Base-by-base conservation (phyloP, 1,140 invertebrate species). In the Chrysoperla carnea region DNA sequence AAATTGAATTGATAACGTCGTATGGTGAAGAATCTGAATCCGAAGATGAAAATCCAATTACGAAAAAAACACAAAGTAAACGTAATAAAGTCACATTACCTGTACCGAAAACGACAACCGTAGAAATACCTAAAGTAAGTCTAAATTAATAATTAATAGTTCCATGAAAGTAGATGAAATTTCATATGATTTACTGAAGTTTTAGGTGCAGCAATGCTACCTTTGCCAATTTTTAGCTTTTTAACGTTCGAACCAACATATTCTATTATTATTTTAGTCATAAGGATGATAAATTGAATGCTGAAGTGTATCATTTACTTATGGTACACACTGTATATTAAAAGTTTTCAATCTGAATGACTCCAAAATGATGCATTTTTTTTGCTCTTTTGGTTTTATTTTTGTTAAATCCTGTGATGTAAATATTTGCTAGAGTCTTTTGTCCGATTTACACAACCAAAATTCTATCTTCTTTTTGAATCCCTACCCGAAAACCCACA, bases 1-100 rank as follows among this genome's bases (percentile, higher is more conserved):
- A 66, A 62, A 73, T 73, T 52, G 70, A 71, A 50, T 64, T 74
- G 58, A 73, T 75, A 42, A 70, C 72, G 8, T 72, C 70, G 0
- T 73, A 69, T 53, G 69, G 69, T 5, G 59, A 57, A 17, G 63
- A 64, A 5, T 51, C 56, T 48, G 61, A 64, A 38, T 65, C 65
- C 0, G 56, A 56, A 36, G 56, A 62, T 4, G 57, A 61, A 31
- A 49, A 48, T 12, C 51, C 41, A 43, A 39, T 9, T 50, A 47
- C 2, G 50, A 53, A 23, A 40, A 49, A 36, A 41, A 47, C 39
- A 23, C 29, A 43, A 40, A 35, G 12, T 7, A 9, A 14, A 5
- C 37, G 7, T n/a, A 43, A 36, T 38, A 13, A 13, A 28, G 15
- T 17, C 9, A 35, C 37, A 6, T 12, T 12, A n/a, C 1, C 12